These are phyloP conservation scores for Tinamus major DNA, from an alignment of 2,797 vertebrate genomes.

Conservation along the genomic window DNA sequence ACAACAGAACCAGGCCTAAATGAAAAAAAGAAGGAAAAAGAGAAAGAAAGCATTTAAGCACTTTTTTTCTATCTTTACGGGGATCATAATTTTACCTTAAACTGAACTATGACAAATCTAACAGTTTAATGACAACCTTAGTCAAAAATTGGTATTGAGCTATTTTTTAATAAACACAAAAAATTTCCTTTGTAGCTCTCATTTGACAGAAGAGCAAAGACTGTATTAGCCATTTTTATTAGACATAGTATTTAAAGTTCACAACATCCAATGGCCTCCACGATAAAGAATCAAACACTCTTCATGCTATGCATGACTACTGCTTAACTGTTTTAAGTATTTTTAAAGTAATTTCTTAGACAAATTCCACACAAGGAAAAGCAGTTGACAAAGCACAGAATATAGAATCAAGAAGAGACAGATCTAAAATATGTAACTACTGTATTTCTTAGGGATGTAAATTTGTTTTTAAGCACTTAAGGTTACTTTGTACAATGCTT, in stretches of 20 bases:
- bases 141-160: neutral
- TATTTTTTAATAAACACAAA: fast-evolving
- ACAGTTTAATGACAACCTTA: neutral
- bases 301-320: neutral
- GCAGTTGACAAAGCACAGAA: neutral
- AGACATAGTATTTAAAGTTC: too few species aligned
- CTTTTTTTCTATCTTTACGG: neutral
- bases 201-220: neutral
- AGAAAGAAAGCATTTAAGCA: neutral
- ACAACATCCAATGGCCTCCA: too few species aligned
- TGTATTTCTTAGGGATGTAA: neutral
- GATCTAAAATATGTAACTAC: too few species aligned
- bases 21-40: slow-evolving; percentile 11
- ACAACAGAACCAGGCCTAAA: slow-evolving; percentile 93
- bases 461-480: neutral
- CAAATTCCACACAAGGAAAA: neutral
- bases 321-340: neutral
- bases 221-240: neutral
- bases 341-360: neutral
- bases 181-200: neutral
- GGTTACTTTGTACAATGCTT: neutral
- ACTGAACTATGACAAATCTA: neutral
- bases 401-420: neutral
- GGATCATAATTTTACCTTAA: neutral
- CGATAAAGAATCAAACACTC: neutral